Base-by-base conservation (phyloP, 2,113 vertebrate genomes). In the Protomyctophum bolini region DNA sequence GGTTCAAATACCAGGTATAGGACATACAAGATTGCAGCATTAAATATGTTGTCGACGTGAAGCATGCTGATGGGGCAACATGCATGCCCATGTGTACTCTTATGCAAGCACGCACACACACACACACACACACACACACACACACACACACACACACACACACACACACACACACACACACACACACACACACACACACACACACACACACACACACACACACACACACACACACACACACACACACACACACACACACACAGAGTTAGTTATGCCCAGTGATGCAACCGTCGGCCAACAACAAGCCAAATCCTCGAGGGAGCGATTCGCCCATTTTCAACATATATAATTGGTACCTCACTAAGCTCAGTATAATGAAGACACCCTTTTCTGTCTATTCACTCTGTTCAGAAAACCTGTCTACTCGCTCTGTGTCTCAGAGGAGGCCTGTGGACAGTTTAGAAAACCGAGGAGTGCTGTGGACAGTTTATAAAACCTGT, bases 181-280 rank as follows among this genome's bases (percentile, higher is more conserved):
- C 33, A 2, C 3, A 41, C 33, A 2, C 33, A 41, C 33, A 2
- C 33, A 41, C 33, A 2, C 33, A 41, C 33, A n/a, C 52, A 14
- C 11, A n/a, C 52, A 52, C 52, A n/a, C 11, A 55, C 54, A 14
- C 6, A 55, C 28, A 47, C 47, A 33, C 14, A n/a, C 48, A 58
- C 1, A 21, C 7, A 10, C 7, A 48, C 45, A 47, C 8, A 28
- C 21, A 58, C 21, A 2, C 14, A 21, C 14, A 4, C 51, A 54
- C 51, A 54, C 51, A 54, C 51, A 54, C 49, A 50, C 49, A 7
- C 49, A 50, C 49, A 50, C 33, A 1, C 45, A 60, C 62, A 60
- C 46, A 1, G 10, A 58, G 69, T 70, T 66, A 73, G 12, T 8
- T 14, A 56, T 56, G 55, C n/a, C 55, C 55, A 56, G 8, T 7